Percentiles rank a stretch among this genome's conserved stretches.
Evolutionary conservation across 2,888 invertebrate species (phyloP).

Genomic region (Graphium colonna): DNA sequence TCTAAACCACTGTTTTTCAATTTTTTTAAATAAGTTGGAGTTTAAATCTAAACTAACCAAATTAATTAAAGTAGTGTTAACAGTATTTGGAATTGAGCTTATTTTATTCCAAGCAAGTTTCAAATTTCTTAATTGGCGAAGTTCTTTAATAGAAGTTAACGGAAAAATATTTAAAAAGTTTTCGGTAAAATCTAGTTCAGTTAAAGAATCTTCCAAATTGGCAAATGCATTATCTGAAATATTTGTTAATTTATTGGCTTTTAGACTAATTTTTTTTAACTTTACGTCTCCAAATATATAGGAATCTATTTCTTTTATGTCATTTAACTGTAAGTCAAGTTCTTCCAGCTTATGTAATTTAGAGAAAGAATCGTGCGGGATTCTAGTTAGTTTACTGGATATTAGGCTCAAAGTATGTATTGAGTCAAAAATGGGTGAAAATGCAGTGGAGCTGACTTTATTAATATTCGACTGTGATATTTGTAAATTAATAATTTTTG

Average conservation of each 20-base stretch:
- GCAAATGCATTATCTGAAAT: slow-evolving; percentile 92
- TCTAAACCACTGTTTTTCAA: slow-evolving; percentile 88
- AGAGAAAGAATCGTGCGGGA: slow-evolving; percentile 88
- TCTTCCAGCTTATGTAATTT: slow-evolving; percentile 85
- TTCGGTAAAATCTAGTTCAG: slow-evolving; percentile 91
- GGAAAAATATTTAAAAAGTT: slow-evolving; percentile 92
- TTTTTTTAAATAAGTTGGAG: slow-evolving; percentile 89
- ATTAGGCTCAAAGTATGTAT: slow-evolving; percentile 88
- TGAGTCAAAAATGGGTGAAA: slow-evolving; percentile 83
- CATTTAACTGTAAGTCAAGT: slow-evolving; percentile 91
- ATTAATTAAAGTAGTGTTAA: slow-evolving; percentile 85
- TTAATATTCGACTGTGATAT: slow-evolving; percentile 87
- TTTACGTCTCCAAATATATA: slow-evolving; percentile 92
- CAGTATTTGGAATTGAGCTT: slow-evolving; percentile 85
- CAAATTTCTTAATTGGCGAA: slow-evolving; percentile 85
- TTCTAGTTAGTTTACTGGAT: slow-evolving; percentile 85
- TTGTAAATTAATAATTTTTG: slow-evolving; percentile 86
- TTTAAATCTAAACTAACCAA: slow-evolving; percentile 90
- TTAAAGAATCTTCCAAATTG: slow-evolving; percentile 87
- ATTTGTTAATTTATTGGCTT: slow-evolving; percentile 89
- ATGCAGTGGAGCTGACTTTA: slow-evolving; percentile 85
- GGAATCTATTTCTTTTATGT: slow-evolving; percentile 89
- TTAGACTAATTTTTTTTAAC: slow-evolving; percentile 89
- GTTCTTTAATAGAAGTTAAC: slow-evolving; percentile 86
- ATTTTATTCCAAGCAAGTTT: slow-evolving; percentile 92